A percentile compares a stretch with the other conserved stretches of the same genome.
Evolutionary conservation across 2,113 vertebrate species (phyloP).

Genomic region (Acrocephalus kingi): DNA sequence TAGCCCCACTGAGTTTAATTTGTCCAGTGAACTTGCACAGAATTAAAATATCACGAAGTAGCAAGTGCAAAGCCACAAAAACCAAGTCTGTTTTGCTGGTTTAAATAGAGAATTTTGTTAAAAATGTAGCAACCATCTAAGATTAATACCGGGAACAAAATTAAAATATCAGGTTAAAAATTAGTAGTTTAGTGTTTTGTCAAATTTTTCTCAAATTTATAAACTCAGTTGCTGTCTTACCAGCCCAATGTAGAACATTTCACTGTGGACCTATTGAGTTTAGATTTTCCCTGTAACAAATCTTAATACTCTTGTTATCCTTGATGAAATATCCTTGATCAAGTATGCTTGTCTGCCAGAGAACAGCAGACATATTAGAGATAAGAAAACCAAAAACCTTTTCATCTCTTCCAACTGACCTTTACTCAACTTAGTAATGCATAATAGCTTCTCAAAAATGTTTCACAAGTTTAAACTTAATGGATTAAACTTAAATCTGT

Average conservation of each 20-base stretch:
- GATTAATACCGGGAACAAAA: not conserved
- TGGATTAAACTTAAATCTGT: not conserved
- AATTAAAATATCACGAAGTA: not conserved
- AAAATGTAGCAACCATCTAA: not conserved
- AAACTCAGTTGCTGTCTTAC: not conserved
- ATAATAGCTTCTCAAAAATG: not conserved
- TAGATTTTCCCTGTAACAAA: not conserved
- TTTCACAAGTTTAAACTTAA: not conserved
- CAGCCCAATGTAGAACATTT: not conserved
- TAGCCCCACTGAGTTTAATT: fast-evolving
- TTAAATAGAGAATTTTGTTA: not conserved
- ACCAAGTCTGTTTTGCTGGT: not conserved
- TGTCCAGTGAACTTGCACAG: not conserved
- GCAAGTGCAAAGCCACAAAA: not conserved
- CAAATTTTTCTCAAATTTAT: not conserved
- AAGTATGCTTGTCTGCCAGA: not conserved
- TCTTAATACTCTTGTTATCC: not conserved
- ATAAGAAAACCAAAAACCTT: not conserved
- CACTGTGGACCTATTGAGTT: not conserved
- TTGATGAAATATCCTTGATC: not conserved
- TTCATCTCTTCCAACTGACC: not conserved
- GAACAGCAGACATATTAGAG: not conserved
- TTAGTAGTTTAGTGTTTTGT: not conserved
- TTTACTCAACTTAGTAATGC: not conserved
- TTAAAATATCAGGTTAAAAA: not conserved